phyloP scores from a whole-genome alignment of 1,140 invertebrate species.

The Brachionus asplanchnoidis region DNA sequence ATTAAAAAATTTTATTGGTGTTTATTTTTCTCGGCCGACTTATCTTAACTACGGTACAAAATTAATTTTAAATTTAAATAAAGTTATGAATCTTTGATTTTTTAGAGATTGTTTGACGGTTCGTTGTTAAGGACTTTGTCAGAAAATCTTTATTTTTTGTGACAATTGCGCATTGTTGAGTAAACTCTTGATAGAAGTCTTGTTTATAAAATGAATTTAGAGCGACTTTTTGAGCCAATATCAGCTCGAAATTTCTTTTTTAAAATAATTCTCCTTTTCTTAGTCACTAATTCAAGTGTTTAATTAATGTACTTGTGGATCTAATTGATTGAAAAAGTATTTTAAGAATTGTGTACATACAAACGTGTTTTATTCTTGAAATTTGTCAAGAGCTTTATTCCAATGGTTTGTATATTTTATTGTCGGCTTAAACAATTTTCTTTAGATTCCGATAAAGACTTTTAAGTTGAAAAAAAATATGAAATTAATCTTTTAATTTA shows the following conservation, averaged over 20 bases:
- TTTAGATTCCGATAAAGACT: background rate
- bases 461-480: background rate
- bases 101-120: constrained; percentile 10
- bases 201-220: background rate
- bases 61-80: constrained; percentile 32
- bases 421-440: constrained; percentile 3
- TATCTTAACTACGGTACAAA: constrained; percentile 25
- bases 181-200: background rate
- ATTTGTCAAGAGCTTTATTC: background rate
- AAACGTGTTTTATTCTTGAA: background rate
- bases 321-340: background rate
- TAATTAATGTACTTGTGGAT: constrained; percentile 34
- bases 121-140: constrained; percentile 20
- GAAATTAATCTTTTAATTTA: background rate
- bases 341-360: background rate
- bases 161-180: background rate
- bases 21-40: background rate
- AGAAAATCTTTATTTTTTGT: background rate
- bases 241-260: background rate
- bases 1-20: background rate
- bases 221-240: background rate
- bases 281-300: background rate
- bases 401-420: constrained; percentile 5
- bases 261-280: background rate
- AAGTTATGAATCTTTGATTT: constrained; percentile 29